These are phyloP conservation scores for Brachionus plicatilis DNA, from an alignment of 1,140 invertebrate genomes.

Conservation along the genomic window DNA sequence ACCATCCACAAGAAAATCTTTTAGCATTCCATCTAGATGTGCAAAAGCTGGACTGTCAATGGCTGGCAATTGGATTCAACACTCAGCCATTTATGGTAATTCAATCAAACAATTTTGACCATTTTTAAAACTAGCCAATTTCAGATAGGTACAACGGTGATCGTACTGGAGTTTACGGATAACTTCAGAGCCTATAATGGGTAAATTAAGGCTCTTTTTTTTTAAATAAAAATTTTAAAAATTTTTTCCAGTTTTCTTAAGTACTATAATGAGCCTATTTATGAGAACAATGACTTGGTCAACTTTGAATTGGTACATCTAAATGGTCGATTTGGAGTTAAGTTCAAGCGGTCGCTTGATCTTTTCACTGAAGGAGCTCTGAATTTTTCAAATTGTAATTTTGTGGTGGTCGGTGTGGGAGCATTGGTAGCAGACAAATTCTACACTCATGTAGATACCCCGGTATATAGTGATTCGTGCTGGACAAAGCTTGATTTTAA, in stretches of 20 bases:
- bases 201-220: too few relatives aligned
- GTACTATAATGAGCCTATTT: not conserved
- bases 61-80: slow-evolving; percentile 1
- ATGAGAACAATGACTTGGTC: not conserved
- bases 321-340: not conserved
- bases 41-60: not conserved
- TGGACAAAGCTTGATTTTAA: slow-evolving; percentile 13
- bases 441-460: not conserved
- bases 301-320: not conserved
- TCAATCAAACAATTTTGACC: not conserved
- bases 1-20: not conserved
- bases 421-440: not conserved
- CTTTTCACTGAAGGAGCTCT: not conserved
- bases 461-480: not conserved
- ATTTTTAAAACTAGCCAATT: not conserved
- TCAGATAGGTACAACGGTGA: not conserved
- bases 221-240: not conserved
- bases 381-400: slow-evolving; percentile 24
- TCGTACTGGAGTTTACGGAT: not conserved
- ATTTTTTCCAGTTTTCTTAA: not conserved
- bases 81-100: not conserved
- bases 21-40: not conserved
- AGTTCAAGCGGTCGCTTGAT: not conserved
- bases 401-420: not conserved
- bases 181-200: not conserved